Evolutionary conservation across 2,888 invertebrate genomes (phyloP), one percentile per base, ranked within the genome.

Genomic region (Glyphotaelius pellucidus): DNA sequence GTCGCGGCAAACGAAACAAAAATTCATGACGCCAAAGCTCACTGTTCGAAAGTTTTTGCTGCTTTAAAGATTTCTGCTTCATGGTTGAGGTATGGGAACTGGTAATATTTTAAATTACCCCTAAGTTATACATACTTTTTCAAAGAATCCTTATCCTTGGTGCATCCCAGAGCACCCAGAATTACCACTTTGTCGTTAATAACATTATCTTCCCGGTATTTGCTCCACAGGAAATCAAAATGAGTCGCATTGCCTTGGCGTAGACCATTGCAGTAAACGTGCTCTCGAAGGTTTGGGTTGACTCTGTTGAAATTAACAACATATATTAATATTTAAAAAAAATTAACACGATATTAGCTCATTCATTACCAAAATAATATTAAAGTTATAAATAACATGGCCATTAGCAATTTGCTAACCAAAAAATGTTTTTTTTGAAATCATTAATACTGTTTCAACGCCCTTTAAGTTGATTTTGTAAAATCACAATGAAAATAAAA

Each of bases 211-310:
- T 94, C 94, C 89, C 95, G 94, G 95, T 97, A 98, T 93, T 97
- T 96, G 0, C 95, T 93, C 96, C 97, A 98, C 31, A 98, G 95
- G 94, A 95, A 96, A 1, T 97, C 94, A 96, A 98, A 98, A 93
- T 98, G 97, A 0, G 94, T 94, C n/a, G 94, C 94, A 0, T 95
- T 95, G 0, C 98, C 98, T 67, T 96, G 94, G 25, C 97, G 96
- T 19, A 98, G 95, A 2, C 96, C 98, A 31, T 97, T 97, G 94
- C 98, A 98, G 95, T 98, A 98, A 0, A 98, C 97, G 89, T 97
- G 96, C 38, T 96, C 95, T 90, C 98, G 97, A 90, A 97, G 95
- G 94, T 97, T 97, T 38, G 91, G 89, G 47, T 89, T 35, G 47
- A 92, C 83, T 85, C 92, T 91, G 85, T 19, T 31, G 25, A 83